Conservation (phyloP, 2,797 vertebrate genomes). For the Hyperoplus immaculatus region DNA sequence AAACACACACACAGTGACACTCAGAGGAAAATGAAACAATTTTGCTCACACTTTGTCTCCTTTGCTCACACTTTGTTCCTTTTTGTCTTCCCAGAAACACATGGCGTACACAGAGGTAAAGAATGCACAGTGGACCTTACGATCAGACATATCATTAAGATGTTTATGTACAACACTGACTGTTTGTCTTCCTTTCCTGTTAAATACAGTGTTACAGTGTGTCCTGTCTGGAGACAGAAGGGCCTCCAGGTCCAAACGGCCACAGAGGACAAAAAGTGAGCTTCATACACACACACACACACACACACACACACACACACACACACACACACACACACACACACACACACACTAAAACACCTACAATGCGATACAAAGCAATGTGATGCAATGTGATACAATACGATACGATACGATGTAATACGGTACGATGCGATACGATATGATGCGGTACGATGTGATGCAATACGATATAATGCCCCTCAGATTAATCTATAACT, state of each 20-base stretch:
- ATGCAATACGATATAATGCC: too few relatives aligned
- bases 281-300: slow-evolving; percentile 18
- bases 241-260: slow-evolving; percentile 88
- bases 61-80: slow-evolving; percentile 38
- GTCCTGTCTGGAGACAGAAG: slow-evolving; percentile 91
- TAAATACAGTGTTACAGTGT: slow-evolving; percentile 91
- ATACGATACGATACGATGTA: too few relatives aligned
- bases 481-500: too few relatives aligned
- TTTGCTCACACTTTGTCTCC: not conserved
- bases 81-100: slow-evolving; percentile 87
- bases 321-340: not conserved
- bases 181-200: slow-evolving; percentile 23
- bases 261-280: slow-evolving; percentile 95
- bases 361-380: too few relatives aligned
- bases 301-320: not conserved
- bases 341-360: too few relatives aligned
- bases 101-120: slow-evolving; percentile 91
- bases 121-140: slow-evolving; percentile 32
- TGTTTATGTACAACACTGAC: slow-evolving; percentile 9
- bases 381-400: too few relatives aligned
- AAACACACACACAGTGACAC: not conserved
- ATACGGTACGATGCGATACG: too few relatives aligned
- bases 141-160: not conserved
- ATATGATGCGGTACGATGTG: too few relatives aligned
- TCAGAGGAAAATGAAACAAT: not conserved